Conservation (phyloP, 2,888 invertebrate genomes). For the Tetheella fluctuosa region DNA sequence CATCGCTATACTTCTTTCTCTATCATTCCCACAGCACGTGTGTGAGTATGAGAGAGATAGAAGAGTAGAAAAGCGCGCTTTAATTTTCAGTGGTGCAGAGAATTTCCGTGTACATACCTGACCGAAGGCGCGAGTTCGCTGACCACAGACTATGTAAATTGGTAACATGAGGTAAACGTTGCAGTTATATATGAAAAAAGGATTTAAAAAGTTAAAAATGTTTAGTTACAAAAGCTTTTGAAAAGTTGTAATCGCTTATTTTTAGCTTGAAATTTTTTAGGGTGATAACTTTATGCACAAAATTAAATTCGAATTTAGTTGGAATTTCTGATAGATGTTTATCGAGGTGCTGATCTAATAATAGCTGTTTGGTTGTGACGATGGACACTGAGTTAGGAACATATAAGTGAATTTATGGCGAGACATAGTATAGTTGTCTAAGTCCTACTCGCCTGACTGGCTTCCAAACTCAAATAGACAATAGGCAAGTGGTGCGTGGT, state of each 20-base stretch:
- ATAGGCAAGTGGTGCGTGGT: too few species aligned
- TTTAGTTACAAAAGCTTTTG: background rate
- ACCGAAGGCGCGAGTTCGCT: background rate
- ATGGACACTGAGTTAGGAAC: too few species aligned
- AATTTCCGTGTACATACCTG: background rate
- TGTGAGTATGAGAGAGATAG: background rate
- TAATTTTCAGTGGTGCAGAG: background rate
- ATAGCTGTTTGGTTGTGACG: too few species aligned
- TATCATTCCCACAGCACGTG: background rate
- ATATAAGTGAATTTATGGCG: too few species aligned
- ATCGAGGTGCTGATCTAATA: too few species aligned
- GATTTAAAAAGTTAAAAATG: background rate
- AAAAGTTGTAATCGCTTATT: background rate
- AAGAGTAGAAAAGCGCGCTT: background rate
- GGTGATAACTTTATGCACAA: too few species aligned
- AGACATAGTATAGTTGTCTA: too few species aligned
- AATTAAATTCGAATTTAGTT: too few species aligned
- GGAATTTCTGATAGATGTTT: too few species aligned
- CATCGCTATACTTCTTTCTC: background rate
- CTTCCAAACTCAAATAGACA: too few species aligned
- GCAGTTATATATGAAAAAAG: background rate
- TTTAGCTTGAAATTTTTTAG: too few species aligned
- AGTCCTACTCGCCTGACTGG: too few species aligned
- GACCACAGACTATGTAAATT: constrained; percentile 3
- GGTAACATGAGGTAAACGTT: constrained; percentile 1